Percentiles rank a stretch among this genome's conserved stretches.
Evolutionary conservation across 2,888 invertebrate genomes (phyloP).

Genomic region (Calliopum simillimum): DNA sequence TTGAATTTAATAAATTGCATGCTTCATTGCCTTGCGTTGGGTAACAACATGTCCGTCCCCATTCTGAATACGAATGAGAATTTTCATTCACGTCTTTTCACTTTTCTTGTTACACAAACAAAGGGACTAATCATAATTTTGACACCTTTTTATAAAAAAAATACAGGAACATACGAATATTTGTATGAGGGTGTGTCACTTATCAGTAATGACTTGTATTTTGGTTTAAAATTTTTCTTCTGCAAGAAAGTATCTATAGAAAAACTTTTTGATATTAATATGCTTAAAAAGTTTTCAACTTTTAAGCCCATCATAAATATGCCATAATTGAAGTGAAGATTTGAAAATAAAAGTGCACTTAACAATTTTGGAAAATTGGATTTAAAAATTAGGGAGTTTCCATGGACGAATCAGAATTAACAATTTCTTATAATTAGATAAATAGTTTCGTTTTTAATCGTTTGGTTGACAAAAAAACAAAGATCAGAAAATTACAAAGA

Average conservation of each 20-base stretch:
- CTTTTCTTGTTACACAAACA: slow-evolving; percentile 42
- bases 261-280: no score
- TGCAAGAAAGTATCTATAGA: no score
- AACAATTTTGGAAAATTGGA: background rate
- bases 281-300: no score
- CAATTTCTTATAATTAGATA: no score
- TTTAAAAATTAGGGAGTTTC: no score
- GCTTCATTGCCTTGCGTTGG: slow-evolving; percentile 21
- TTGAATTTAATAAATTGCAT: slow-evolving; percentile 26
- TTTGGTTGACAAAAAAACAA: no score
- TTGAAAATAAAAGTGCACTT: background rate
- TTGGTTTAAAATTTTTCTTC: no score
- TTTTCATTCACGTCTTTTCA: slow-evolving; percentile 44
- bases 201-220: background rate
- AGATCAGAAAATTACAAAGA: no score
- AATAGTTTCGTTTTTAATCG: no score
- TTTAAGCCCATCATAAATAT: no score
- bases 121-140: slow-evolving; percentile 50
- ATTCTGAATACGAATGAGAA: slow-evolving; percentile 32
- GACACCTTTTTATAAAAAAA: slow-evolving; percentile 41
- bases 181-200: slow-evolving; percentile 15
- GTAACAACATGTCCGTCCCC: slow-evolving; percentile 16
- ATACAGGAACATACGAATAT: no score
- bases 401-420: no score
- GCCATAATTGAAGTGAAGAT: background rate